phyloP scores from a whole-genome alignment of 2,888 invertebrate species.

The Rapana venosa region DNA sequence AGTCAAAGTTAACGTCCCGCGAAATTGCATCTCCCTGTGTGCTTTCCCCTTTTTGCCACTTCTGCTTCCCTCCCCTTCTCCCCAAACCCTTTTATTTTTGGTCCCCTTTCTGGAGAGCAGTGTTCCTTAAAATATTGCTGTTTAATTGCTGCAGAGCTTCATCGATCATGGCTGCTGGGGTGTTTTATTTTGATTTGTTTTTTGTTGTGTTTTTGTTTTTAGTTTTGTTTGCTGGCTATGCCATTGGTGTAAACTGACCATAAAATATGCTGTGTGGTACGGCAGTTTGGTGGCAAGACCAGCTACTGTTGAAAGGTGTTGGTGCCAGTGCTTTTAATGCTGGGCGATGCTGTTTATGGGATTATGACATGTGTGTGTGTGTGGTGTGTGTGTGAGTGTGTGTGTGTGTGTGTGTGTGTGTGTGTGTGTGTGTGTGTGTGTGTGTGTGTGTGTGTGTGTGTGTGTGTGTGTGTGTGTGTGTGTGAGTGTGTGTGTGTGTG shows the following conservation, averaged over 20 bases:
- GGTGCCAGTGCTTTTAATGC: too few relatives aligned
- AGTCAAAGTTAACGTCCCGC: conserved; percentile 30
- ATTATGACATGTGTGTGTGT: too few relatives aligned
- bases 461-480: background rate
- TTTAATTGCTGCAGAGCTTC: conserved; percentile 10
- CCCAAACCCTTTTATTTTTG: background rate
- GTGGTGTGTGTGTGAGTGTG: background rate
- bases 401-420: background rate
- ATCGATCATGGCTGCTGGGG: background rate
- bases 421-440: too few relatives aligned
- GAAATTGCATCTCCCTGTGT: conserved; percentile 26
- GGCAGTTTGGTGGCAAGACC: background rate
- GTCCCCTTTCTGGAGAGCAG: background rate
- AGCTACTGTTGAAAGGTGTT: too few relatives aligned
- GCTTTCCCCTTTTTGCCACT: background rate
- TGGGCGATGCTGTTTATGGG: too few relatives aligned
- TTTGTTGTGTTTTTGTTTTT: background rate
- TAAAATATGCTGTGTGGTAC: background rate
- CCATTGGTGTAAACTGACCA: background rate
- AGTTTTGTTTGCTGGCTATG: background rate
- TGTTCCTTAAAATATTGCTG: background rate
- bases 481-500: background rate
- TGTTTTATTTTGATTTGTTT: too few relatives aligned
- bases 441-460: background rate
- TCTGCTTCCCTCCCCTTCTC: background rate